Evolutionary conservation across 2,888 invertebrate genomes (phyloP).

Genomic region (Tachina fera): DNA sequence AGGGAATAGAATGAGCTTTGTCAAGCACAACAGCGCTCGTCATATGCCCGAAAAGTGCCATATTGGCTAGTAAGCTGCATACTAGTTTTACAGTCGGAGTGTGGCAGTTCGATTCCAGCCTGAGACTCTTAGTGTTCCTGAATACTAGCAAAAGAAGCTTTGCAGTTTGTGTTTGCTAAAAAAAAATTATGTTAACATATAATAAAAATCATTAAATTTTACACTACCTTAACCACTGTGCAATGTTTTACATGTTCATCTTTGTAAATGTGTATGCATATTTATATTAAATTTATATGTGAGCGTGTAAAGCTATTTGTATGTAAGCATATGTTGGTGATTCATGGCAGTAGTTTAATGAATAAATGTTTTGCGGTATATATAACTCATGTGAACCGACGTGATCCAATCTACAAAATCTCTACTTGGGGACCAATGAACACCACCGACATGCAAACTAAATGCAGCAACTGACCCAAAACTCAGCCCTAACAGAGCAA

Average conservation of each 20-base stretch:
- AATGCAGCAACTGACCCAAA: slow-evolving; percentile 66
- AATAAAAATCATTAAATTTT: not conserved
- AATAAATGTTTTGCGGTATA: slow-evolving; percentile 75
- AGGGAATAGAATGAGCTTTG: too few relatives aligned
- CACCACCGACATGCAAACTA: slow-evolving; percentile 40
- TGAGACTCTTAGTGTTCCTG: too few relatives aligned
- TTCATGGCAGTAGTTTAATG: slow-evolving; percentile 74
- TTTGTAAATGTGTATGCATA: not conserved
- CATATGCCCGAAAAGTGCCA: too few relatives aligned
- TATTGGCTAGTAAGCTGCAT: too few relatives aligned
- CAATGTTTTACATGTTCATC: slow-evolving; percentile 54
- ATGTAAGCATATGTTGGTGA: slow-evolving; percentile 67
- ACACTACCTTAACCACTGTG: slow-evolving; percentile 22
- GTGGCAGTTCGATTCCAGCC: too few relatives aligned
- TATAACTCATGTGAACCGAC: slow-evolving; percentile 72
- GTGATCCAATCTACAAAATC: slow-evolving; percentile 75
- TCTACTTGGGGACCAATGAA: slow-evolving; percentile 73
- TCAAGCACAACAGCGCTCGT: too few relatives aligned
- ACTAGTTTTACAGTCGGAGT: too few relatives aligned
- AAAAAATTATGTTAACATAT: too few relatives aligned
- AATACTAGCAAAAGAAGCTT: too few relatives aligned
- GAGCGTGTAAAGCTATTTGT: slow-evolving; percentile 24
- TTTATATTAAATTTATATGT: slow-evolving; percentile 23
- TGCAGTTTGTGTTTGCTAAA: too few relatives aligned
- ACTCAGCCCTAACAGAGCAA: slow-evolving; percentile 34